Evolutionary conservation across 2,888 invertebrate genomes (phyloP).

Genomic region (Drosophila formosana): DNA sequence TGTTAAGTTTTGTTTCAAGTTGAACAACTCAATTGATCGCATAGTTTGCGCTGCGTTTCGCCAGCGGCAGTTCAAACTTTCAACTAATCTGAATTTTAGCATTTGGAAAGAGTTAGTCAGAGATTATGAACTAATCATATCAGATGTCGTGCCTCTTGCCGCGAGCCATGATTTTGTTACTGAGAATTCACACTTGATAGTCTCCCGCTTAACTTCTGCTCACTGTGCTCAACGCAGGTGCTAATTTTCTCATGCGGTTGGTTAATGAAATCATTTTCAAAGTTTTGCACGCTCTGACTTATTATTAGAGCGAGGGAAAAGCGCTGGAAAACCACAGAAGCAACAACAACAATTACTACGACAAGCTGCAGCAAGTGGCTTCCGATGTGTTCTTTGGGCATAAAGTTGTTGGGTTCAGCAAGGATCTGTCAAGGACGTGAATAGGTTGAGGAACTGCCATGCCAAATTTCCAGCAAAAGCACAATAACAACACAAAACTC

Average conservation of each 20-base stretch:
- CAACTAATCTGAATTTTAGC: slow-evolving; percentile 29
- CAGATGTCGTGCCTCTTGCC: slow-evolving; percentile 14
- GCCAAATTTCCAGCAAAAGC: slow-evolving; percentile 42
- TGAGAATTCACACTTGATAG: slow-evolving; percentile 11
- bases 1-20: neutral
- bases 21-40: neutral
- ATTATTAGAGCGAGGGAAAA: slow-evolving; percentile 1
- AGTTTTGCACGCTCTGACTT: slow-evolving; percentile 41
- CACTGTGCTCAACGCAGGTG: slow-evolving; percentile 40
- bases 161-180: slow-evolving; percentile 1
- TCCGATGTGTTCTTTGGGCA: slow-evolving; percentile 46
- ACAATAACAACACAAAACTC: slow-evolving; percentile 45
- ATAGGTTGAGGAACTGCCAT: slow-evolving; percentile 22
- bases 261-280: slow-evolving; percentile 61
- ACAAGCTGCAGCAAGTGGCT: slow-evolving; percentile 45
- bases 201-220: neutral
- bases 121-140: slow-evolving; percentile 45
- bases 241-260: slow-evolving; percentile 64
- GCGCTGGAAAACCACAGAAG: slow-evolving; percentile 28
- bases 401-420: slow-evolving; percentile 43
- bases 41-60: neutral
- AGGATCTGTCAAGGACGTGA: slow-evolving; percentile 44
- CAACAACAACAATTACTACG: slow-evolving; percentile 5
- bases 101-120: slow-evolving; percentile 20
- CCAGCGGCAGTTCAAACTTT: slow-evolving; percentile 10